Base-by-base conservation (phyloP, 2,113 vertebrate species). In the Cebidichthys violaceus region DNA sequence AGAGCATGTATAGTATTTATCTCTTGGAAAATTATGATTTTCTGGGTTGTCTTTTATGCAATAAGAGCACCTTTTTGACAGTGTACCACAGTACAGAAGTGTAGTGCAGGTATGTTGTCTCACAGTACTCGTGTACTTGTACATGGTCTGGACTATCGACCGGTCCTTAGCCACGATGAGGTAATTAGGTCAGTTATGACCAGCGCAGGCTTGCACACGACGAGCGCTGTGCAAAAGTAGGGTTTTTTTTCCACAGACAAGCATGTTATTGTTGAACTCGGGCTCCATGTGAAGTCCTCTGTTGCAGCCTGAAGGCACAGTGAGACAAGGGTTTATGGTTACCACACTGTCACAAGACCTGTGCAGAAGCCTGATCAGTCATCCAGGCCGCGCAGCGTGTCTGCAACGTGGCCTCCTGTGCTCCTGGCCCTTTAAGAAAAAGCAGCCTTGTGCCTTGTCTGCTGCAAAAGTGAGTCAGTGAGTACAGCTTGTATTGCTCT, bases 391-490 rank as follows among this genome's bases (percentile, higher is more conserved):
- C 78, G 75, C 71, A 86, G 89, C 90, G 62, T 87, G 92, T 89
- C 86, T 90, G 92, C 92, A 90, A 94, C 87, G 89, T 93, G 93
- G 88, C 92, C 75, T 66, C 37, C 39, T 45, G 39, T 13, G 84
- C 83, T 88, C 10, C 88, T 89, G 92, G 89, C 90, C 87, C 92
- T 93, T 93, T 94, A 93, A 94, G 90, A 92, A 73, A 81, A 59
- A 60, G 70, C 75, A 83, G 85, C 85, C 86, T 80, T 78, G 85
- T 80, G 80, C 85, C 43, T n/a, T n/a, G 70, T 84, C 80, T 89
- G 87, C 92, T 92, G 92, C 93, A 93, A 77, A 85, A 90, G 88
- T 91, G 91, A 94, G 92, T 93, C 91, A 91, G 93, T 90, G 85
- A 92, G 88, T 88, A 77, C 90, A 92, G 89, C 87, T 71, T 83